Evolutionary conservation across 2,888 invertebrate species (phyloP).

Genomic region (Tenthredo notha): DNA sequence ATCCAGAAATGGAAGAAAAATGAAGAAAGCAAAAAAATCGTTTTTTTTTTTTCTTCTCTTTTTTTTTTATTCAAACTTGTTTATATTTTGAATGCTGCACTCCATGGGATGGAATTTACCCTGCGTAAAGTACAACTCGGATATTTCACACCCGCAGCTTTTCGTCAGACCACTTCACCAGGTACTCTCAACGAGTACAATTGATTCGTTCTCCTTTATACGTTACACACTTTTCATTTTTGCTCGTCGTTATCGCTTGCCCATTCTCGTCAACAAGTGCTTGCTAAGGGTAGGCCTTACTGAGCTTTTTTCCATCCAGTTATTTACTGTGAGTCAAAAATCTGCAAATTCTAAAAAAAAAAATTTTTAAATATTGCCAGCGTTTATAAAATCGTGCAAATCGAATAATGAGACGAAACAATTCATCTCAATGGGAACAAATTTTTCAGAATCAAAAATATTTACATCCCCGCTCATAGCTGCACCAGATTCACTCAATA

Average conservation of each 20-base stretch:
- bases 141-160: background rate
- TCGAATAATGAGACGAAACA: background rate
- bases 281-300: background rate
- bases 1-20: background rate
- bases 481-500: too few relatives aligned
- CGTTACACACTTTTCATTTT: conserved; percentile 27
- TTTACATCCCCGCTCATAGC: too few relatives aligned
- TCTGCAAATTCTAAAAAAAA: background rate
- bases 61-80: background rate
- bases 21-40: background rate
- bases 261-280: conserved; percentile 6
- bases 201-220: conserved; percentile 33
- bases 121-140: background rate
- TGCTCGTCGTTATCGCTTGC: conserved; percentile 28
- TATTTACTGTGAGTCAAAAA: background rate
- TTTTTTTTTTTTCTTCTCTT: background rate
- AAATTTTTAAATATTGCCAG: background rate
- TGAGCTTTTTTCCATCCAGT: background rate
- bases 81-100: background rate
- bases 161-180: conserved; percentile 21
- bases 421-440: background rate
- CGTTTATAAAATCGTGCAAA: background rate
- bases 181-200: conserved; percentile 11
- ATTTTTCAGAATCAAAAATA: background rate
- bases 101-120: background rate